A percentile compares a stretch with the other conserved stretches of the same genome.
phyloP scores from a whole-genome alignment of 2,797 vertebrate genomes.

The Lacerta viridis region DNA sequence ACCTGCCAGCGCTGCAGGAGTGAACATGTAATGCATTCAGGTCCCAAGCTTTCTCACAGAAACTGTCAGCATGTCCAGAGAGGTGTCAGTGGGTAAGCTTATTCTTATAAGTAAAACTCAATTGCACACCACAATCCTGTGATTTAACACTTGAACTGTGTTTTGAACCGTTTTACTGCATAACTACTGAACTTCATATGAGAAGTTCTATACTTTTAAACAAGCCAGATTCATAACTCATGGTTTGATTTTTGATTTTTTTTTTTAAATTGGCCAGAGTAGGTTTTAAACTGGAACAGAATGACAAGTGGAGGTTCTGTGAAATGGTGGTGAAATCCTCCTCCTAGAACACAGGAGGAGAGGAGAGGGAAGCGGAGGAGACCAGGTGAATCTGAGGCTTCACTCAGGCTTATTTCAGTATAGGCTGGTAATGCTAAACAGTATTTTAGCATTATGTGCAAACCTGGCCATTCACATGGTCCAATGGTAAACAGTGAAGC shows the following conservation, averaged over 20 bases:
- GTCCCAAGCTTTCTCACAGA: slow-evolving; percentile 73
- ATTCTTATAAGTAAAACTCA: slow-evolving; percentile 48
- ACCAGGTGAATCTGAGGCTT: too few species aligned
- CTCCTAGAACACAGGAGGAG: too few species aligned
- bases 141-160: slow-evolving; percentile 41
- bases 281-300: not conserved
- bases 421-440: not conserved
- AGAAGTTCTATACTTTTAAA: slow-evolving; percentile 62
- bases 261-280: slow-evolving; percentile 8
- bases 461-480: not conserved
- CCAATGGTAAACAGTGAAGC: not conserved
- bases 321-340: too few species aligned
- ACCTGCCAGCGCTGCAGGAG: slow-evolving; percentile 85
- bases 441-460: not conserved
- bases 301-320: not conserved
- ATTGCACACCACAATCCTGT: slow-evolving; percentile 58
- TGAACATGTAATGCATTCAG: slow-evolving; percentile 72
- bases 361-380: too few species aligned
- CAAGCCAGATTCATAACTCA: slow-evolving; percentile 42
- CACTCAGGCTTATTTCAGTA: too few species aligned
- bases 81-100: slow-evolving; percentile 61
- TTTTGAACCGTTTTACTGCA: slow-evolving; percentile 44
- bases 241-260: not conserved
- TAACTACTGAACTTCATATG: slow-evolving; percentile 57
- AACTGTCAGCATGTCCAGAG: slow-evolving; percentile 75